A percentile compares a stretch with the other conserved stretches of the same genome.
These are phyloP conservation scores for Pseudomugil tenellus DNA, from an alignment of 2,797 vertebrate species.

Conservation along the genomic window DNA sequence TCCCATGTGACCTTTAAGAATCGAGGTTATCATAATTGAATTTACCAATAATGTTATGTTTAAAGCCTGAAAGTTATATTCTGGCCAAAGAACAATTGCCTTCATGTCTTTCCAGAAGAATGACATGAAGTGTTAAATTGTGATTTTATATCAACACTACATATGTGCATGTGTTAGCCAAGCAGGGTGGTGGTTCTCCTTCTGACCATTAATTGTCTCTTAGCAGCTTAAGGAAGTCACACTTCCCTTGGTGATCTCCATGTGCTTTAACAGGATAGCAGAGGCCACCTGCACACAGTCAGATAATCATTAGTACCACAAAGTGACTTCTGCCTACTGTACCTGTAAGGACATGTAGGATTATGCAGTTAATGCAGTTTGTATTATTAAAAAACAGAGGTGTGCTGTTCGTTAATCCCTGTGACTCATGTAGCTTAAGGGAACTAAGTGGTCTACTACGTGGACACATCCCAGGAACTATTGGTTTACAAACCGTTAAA, in stretches of 20 bases:
- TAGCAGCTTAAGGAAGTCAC: constrained; percentile 80
- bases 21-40: background rate
- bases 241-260: constrained; percentile 75
- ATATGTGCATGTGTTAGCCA: constrained; percentile 22
- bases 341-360: constrained; percentile 25
- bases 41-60: background rate
- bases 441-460: background rate
- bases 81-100: background rate
- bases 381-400: constrained; percentile 47
- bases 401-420: constrained; percentile 23
- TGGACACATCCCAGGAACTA: background rate
- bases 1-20: background rate
- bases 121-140: background rate
- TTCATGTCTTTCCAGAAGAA: background rate
- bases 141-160: constrained; percentile 8
- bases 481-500: constrained; percentile 2
- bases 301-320: constrained; percentile 12
- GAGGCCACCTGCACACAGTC: constrained; percentile 41
- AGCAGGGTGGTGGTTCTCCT: constrained; percentile 61
- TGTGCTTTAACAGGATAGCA: constrained; percentile 56
- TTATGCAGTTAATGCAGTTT: constrained; percentile 10
- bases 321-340: constrained; percentile 3
- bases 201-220: constrained; percentile 73
- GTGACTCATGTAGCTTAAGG: background rate
- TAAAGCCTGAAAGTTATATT: background rate